Evolutionary conservation across 2,797 vertebrate genomes (phyloP).

Genomic region (Prionace glauca): DNA sequence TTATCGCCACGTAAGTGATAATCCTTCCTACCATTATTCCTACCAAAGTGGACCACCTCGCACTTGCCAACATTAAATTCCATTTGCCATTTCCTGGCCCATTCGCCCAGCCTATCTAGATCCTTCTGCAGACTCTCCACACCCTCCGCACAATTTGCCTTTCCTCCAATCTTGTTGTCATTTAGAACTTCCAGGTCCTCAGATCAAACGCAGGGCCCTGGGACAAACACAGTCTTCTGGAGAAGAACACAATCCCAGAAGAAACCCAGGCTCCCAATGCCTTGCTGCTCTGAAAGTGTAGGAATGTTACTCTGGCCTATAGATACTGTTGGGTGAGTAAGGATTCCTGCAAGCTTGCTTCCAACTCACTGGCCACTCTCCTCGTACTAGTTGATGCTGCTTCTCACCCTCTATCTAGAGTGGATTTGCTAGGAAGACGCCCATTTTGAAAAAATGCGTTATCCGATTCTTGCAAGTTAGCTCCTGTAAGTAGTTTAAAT

Average conservation of each 20-base stretch:
- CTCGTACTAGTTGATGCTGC: neutral
- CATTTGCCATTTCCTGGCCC: too few species aligned
- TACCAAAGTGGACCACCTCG: too few species aligned
- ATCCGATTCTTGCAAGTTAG: neutral
- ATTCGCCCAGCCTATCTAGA: too few species aligned
- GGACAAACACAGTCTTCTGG: neutral
- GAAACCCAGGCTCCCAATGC: neutral
- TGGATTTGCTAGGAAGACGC: neutral
- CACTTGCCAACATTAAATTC: too few species aligned
- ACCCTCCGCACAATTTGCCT: too few species aligned
- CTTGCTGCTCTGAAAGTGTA: neutral
- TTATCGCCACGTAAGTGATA: too few species aligned
- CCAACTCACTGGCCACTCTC: neutral
- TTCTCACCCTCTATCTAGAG: neutral
- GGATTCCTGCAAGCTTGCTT: neutral
- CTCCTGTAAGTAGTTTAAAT: neutral
- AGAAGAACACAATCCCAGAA: neutral
- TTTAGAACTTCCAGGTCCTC: neutral
- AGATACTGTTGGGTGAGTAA: neutral
- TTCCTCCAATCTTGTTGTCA: too few species aligned
- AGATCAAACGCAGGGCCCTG: neutral
- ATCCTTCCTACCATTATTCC: too few species aligned
- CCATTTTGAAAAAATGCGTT: neutral
- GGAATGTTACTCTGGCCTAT: neutral
- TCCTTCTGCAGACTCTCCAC: too few species aligned